Evolutionary conservation across 2,113 vertebrate genomes (phyloP), one percentile per base, ranked within the genome.

Genomic region (Misgurnus anguillicaudatus): DNA sequence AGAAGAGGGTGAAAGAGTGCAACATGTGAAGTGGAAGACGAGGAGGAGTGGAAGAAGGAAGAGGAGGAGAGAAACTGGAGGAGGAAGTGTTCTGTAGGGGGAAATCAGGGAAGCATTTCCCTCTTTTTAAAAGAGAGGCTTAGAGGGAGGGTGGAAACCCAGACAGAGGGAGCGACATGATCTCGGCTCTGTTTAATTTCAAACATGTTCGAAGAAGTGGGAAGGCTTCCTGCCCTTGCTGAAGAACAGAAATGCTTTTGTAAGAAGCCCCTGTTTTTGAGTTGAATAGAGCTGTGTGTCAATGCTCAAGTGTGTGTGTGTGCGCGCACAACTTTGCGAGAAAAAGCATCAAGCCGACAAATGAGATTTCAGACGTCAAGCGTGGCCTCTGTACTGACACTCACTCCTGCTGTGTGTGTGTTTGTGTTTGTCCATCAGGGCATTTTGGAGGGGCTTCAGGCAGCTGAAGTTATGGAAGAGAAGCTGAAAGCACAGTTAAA

Each of bases 401-500:
- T 75, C 86, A 77, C 80, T 81, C 51, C 63, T 58, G 24, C 53
- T 82, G 86, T 90, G 87, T 89, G 89, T 89, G 88, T 91, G 89
- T 88, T 85, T 88, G 85, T 75, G 48, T 83, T 38, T 80, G 66
- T 81, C 47, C 79, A 58, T 79, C 82, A 99, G 97, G 94, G 96
- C 57, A 92, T 91, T 39, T 75, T 96, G 85, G 94, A 94, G 87
- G 90, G 92, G 74, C 89, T 99, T 79, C 88, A 92, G 72, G 93
- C 95, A 61, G 94, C 93, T 48, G 98, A 99, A 89, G 92, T 93
- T 6, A 92, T 94, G 88, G 95, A 91, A 16, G 98, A 98, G 85
- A 94, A 94, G 76, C 91, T 99, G 85, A 99, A 99, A 89, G 90
- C 89, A 82, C 95, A 96, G 63, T 88, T 98, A 65, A 97, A 98